A percentile compares a stretch with the other conserved stretches of the same genome.
These are phyloP conservation scores for Nipponia nippon DNA, from an alignment of 2,113 vertebrate genomes.

Conservation along the genomic window DNA sequence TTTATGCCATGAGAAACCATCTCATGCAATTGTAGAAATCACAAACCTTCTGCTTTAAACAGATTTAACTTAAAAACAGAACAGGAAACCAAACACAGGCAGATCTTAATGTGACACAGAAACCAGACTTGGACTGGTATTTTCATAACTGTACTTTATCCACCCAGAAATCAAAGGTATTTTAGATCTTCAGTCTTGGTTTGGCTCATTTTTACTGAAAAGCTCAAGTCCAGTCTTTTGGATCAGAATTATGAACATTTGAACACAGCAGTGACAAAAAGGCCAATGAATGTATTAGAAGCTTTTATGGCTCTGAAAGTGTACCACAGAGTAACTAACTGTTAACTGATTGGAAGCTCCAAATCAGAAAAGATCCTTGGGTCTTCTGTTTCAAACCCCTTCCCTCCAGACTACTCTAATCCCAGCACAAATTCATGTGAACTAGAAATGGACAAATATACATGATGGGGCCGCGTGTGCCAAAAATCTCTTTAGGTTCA, in stretches of 20 bases:
- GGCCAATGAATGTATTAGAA: neutral
- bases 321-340: neutral
- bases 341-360: neutral
- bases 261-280: neutral
- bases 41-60: neutral
- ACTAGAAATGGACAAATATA: neutral
- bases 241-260: neutral
- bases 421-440: neutral
- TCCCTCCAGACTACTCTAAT: neutral
- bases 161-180: neutral
- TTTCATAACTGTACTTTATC: neutral
- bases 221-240: neutral
- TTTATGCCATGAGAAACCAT: neutral
- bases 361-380: neutral
- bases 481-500: neutral
- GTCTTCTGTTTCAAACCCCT: neutral
- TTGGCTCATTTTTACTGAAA: neutral
- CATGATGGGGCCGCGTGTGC: neutral
- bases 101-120: neutral
- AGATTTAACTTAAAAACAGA: neutral
- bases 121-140: neutral
- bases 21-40: neutral
- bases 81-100: neutral
- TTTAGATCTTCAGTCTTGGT: neutral
- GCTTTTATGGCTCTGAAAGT: neutral